Evolutionary conservation across 2,113 vertebrate species (phyloP).

Genomic region (Triplophysa siluroides): DNA sequence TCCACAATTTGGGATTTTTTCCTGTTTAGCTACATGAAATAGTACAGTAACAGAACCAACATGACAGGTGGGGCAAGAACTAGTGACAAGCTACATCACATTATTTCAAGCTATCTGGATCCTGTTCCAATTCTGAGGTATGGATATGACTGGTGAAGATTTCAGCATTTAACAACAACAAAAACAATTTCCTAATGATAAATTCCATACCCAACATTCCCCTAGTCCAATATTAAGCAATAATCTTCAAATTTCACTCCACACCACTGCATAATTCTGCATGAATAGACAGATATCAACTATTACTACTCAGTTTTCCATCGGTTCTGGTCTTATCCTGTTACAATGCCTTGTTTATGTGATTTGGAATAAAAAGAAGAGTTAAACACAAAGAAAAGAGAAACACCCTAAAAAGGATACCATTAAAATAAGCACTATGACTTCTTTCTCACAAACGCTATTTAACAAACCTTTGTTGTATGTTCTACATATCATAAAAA

Average conservation of each 20-base stretch:
- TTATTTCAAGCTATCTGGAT: too few species aligned
- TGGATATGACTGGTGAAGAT: conserved; percentile 23
- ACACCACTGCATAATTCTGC: conserved; percentile 30
- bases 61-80: too few species aligned
- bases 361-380: neutral
- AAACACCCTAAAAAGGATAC: neutral
- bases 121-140: neutral
- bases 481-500: neutral
- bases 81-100: too few species aligned
- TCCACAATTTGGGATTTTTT: too few species aligned
- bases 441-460: conserved; percentile 14
- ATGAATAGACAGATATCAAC: neutral
- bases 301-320: neutral
- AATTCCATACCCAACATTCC: neutral
- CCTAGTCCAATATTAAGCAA: conserved; percentile 4
- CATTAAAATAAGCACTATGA: neutral
- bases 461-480: neutral
- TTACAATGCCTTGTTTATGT: neutral
- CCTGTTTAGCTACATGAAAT: too few species aligned
- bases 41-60: too few species aligned
- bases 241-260: conserved; percentile 19
- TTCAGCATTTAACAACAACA: neutral
- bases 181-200: neutral
- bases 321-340: neutral
- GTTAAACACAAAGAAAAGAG: too few species aligned